A percentile compares a stretch with the other conserved stretches of the same genome.
These are phyloP conservation scores for Spea hammondii DNA, from an alignment of 2,797 vertebrate genomes.

Conservation along the genomic window DNA sequence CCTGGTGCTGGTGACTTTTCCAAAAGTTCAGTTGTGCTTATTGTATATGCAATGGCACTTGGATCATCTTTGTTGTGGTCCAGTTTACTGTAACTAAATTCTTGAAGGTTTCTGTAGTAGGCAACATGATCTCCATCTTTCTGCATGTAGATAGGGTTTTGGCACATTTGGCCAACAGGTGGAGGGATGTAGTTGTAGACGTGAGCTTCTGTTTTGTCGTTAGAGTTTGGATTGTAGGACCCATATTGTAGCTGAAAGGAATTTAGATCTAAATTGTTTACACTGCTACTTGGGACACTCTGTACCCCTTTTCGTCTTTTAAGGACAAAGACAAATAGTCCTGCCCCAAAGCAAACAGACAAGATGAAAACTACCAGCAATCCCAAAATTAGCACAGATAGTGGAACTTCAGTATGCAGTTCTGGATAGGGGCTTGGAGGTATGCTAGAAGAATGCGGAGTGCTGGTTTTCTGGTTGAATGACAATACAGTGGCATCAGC, in stretches of 20 bases:
- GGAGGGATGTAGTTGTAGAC: conserved; percentile 96
- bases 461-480: conserved; percentile 74
- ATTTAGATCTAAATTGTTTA: conserved; percentile 88
- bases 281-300: conserved; percentile 75
- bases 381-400: conserved; percentile 94
- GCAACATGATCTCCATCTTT: conserved; percentile 88
- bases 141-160: conserved; percentile 98
- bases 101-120: conserved; percentile 90
- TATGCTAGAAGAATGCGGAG: conserved; percentile 62
- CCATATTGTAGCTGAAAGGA: conserved; percentile 95
- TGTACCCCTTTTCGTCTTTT: conserved; percentile 89
- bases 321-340: conserved; percentile 93
- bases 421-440: conserved; percentile 81
- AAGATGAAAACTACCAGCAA: conserved; percentile 95
- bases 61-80: conserved; percentile 81
- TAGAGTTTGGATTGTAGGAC: conserved; percentile 82
- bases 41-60: conserved; percentile 82
- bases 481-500: conserved; percentile 77
- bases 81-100: conserved; percentile 81
- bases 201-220: conserved; percentile 85
- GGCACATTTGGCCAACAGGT: conserved; percentile 93
- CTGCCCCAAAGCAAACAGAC: conserved; percentile 93
- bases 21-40: conserved; percentile 87
- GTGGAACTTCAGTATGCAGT: conserved; percentile 86
- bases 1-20: conserved; percentile 75